Evolutionary conservation across 2,797 vertebrate genomes (phyloP), one percentile per base, ranked within the genome.

Genomic region (Brachymystax lenok): DNA sequence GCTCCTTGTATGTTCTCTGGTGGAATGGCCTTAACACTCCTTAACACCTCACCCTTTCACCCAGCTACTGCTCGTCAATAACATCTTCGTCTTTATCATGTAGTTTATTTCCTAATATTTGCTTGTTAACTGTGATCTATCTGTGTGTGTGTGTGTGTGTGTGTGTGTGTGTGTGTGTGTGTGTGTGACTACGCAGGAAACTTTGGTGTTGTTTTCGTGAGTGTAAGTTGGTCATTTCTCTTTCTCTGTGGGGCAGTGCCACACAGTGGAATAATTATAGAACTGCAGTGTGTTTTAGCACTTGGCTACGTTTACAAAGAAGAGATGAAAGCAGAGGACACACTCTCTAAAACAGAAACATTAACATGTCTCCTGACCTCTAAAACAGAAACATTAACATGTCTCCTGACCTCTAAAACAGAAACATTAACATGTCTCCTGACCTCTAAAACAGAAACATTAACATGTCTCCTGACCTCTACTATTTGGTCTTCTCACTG

Each of bases 11-110:
- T 33, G 33, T 30, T 30, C 24, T 24, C 24, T 24, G 24, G 24
- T 24, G 24, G 24, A 24, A 24, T 24, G 24, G 24, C 24, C 24
- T 24, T 24, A 24, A 24, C 0, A 24, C 24, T 24, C 24, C 24
- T 24, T 30, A 30, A 30, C 28, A 30, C 35, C 35, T 40, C 1
- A 40, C 40, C 8, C 8, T 40, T 40, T 40, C 35, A 40, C 35
- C 7, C 35, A 76, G 81, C 35, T 75, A 76, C 68, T 74, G 72
- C 67, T 83, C 69, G 56, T 71, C 73, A 73, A 3, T 63, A 61
- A 76, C 75, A 33, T 54, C 63, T 5, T 14, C 16, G 13, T 67
- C 52, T 75, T 73, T 46, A 46, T 76, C 59, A 74, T 70, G 33
- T 70, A 67, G 68, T 74, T 64, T 33, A 74, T 79, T 4, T 50